A percentile compares a stretch with the other conserved stretches of the same genome.
Conservation (phyloP, 92 coral and sea anemone genomes). For the Parazoanthus atlanticus region DNA sequence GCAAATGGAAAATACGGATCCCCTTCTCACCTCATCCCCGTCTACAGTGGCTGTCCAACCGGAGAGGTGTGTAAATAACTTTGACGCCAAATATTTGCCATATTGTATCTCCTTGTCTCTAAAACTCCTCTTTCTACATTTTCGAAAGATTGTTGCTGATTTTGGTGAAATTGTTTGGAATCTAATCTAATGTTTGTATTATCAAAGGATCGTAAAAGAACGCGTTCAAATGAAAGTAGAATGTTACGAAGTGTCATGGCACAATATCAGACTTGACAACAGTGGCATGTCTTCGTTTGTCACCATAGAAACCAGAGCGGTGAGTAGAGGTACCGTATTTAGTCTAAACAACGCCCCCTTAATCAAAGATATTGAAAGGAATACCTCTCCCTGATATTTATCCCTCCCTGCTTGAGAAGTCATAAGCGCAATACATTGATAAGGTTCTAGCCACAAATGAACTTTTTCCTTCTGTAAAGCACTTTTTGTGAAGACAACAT, state of each 20-base stretch:
- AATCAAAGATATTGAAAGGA: too few species aligned
- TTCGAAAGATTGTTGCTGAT: too few species aligned
- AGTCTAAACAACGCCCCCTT: not conserved
- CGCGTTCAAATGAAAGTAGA: constrained; percentile 84
- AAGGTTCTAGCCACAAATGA: too few species aligned
- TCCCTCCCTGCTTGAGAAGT: too few species aligned
- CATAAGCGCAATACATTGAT: too few species aligned
- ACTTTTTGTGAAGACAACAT: too few species aligned
- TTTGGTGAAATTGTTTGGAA: not conserved
- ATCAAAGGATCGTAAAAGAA: constrained; percentile 81
- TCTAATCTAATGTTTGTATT: not conserved
- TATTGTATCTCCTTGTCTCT: too few species aligned
- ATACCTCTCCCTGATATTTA: too few species aligned
- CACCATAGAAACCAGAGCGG: constrained; percentile 80
- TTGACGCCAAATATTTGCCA: not conserved
- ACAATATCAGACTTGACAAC: constrained; percentile 66
- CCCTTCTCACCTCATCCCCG: not conserved
- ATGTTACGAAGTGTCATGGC: constrained; percentile 90
- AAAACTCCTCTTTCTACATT: not conserved
- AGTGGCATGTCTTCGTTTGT: constrained; percentile 68
- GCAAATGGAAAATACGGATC: constrained; percentile 34
- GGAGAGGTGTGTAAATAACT: constrained; percentile 2
- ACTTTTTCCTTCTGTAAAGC: too few species aligned
- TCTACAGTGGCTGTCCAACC: constrained; percentile 21
- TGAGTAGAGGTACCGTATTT: constrained; percentile 11